Conservation (phyloP, 1,140 invertebrate genomes). For the Pygmarrhopalites habei region DNA sequence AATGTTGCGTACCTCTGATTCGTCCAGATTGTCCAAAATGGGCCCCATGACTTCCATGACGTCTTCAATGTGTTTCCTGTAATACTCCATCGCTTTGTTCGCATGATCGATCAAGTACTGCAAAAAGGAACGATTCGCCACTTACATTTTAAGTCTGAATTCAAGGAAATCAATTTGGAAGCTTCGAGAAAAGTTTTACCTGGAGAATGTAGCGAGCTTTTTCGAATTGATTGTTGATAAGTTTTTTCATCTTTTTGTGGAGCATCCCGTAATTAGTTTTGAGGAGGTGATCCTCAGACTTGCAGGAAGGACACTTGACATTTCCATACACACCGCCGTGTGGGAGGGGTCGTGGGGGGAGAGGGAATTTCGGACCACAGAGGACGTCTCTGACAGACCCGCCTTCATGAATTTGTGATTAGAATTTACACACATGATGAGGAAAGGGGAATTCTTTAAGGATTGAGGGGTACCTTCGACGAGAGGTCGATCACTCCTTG, state of each 20-base stretch:
- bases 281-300: slow-evolving; percentile 14
- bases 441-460: too few species aligned
- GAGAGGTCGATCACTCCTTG: not conserved
- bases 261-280: slow-evolving; percentile 22
- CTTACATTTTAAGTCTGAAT: too few species aligned
- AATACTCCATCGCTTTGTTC: slow-evolving; percentile 10
- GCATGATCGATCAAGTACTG: slow-evolving; percentile 24
- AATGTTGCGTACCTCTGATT: too few species aligned
- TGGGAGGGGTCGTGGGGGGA: slow-evolving; percentile 33
- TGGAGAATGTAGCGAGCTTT: slow-evolving; percentile 33
- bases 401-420: too few species aligned
- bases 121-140: too few species aligned
- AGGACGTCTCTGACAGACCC: slow-evolving; percentile 32
- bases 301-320: slow-evolving; percentile 23
- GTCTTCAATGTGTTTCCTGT: slow-evolving; percentile 20
- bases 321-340: slow-evolving; percentile 37
- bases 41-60: slow-evolving; percentile 27
- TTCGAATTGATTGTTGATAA: slow-evolving; percentile 29
- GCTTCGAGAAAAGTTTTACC: too few species aligned
- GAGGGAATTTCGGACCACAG: slow-evolving; percentile 28
- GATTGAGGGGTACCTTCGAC: slow-evolving; percentile 7
- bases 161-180: not conserved
- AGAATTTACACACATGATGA: too few species aligned
- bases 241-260: slow-evolving; percentile 36
- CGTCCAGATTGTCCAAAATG: slow-evolving; percentile 25